These are phyloP conservation scores for Coelinius sp. DNA, from an alignment of 2,888 invertebrate species.

Conservation along the genomic window DNA sequence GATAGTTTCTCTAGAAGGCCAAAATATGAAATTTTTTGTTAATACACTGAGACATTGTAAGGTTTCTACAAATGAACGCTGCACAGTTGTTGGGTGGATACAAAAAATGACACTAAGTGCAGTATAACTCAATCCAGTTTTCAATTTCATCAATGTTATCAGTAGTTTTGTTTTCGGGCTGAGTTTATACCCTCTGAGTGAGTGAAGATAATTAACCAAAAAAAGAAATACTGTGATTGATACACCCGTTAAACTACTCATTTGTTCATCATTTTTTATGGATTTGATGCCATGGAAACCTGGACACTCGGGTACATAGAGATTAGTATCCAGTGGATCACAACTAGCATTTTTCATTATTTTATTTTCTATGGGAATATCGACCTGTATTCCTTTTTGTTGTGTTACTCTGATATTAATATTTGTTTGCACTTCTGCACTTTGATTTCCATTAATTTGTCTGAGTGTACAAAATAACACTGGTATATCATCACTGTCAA, in stretches of 20 bases:
- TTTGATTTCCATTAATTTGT: conserved; percentile 15
- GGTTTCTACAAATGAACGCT: conserved; percentile 36
- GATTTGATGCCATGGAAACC: conserved; percentile 39
- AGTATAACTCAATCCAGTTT: conserved; percentile 42
- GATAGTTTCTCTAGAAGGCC: conserved; percentile 47
- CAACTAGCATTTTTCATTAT: conserved; percentile 39
- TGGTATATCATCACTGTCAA: neutral
- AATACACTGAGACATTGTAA: conserved; percentile 36
- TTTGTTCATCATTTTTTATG: conserved; percentile 32
- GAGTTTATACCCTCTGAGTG: conserved; percentile 33
- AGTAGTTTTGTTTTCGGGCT: conserved; percentile 44
- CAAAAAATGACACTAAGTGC: conserved; percentile 38
- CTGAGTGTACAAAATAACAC: neutral
- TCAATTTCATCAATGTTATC: conserved; percentile 48
- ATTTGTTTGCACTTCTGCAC: conserved; percentile 34
- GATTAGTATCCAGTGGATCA: conserved; percentile 37
- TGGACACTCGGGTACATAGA: conserved; percentile 19
- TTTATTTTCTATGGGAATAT: conserved; percentile 28
- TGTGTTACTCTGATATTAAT: conserved; percentile 12
- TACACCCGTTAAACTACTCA: conserved; percentile 44
- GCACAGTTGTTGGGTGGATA: conserved; percentile 38
- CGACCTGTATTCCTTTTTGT: neutral
- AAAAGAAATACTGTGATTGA: conserved; percentile 40
- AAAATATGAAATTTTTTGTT: conserved; percentile 46
- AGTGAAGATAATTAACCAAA: conserved; percentile 40